Evolutionary conservation across 1,140 invertebrate species (phyloP).

Genomic region (Drosophila kohkoa): DNA sequence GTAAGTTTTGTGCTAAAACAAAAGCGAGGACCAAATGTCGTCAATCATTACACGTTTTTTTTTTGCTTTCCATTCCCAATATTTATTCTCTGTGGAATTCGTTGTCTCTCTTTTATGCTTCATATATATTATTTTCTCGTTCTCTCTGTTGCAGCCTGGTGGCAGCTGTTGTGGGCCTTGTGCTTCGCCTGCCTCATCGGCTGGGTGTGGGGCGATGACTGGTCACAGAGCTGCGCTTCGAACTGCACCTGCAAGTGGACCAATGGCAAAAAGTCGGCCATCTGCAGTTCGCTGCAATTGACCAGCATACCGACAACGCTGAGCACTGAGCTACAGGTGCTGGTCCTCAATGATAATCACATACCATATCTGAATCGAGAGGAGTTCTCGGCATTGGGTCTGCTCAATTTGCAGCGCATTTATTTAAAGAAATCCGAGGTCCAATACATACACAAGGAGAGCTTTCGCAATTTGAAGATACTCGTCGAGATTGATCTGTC

Average conservation of each 20-base stretch:
- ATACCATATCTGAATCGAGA: slow-evolving; percentile 91
- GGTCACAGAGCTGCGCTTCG: slow-evolving; percentile 91
- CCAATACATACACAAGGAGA: slow-evolving; percentile 90
- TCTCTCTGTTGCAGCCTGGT: slow-evolving; percentile 35
- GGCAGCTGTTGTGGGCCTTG: slow-evolving; percentile 46
- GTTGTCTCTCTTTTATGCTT: neutral
- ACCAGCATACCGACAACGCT: slow-evolving; percentile 90
- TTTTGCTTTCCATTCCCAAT: slow-evolving; percentile 3
- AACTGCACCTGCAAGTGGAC: slow-evolving; percentile 95
- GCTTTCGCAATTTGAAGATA: slow-evolving; percentile 94
- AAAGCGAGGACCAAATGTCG: slow-evolving; percentile 34
- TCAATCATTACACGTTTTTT: slow-evolving; percentile 40
- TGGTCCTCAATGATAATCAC: slow-evolving; percentile 92
- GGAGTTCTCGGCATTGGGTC: slow-evolving; percentile 91
- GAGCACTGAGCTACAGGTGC: slow-evolving; percentile 93
- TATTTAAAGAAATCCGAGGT: slow-evolving; percentile 91
- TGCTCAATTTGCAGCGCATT: slow-evolving; percentile 93
- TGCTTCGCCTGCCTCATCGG: slow-evolving; percentile 72
- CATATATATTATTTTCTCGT: neutral
- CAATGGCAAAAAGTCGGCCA: slow-evolving; percentile 93
- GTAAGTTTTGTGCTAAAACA: slow-evolving; percentile 49
- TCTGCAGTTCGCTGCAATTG: slow-evolving; percentile 91
- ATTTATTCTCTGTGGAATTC: slow-evolving; percentile 5
- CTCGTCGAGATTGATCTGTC: slow-evolving; percentile 94
- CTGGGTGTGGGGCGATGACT: slow-evolving; percentile 88